These are phyloP conservation scores for Ladona fulva DNA, from an alignment of 1,140 invertebrate genomes.

Conservation along the genomic window DNA sequence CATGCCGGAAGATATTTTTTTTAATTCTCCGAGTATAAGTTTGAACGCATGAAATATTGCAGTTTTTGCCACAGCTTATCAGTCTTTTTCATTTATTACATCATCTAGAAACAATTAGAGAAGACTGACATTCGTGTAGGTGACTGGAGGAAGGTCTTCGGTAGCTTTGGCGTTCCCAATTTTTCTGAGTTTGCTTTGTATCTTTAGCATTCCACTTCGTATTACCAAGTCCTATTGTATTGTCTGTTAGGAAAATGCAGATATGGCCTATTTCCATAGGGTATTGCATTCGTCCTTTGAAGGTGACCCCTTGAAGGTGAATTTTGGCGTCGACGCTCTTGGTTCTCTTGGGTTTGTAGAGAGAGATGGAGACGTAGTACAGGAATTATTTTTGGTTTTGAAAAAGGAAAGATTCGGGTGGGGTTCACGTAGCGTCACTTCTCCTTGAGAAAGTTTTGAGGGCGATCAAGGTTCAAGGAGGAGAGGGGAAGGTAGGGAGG, in stretches of 20 bases:
- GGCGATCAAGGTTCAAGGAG: not conserved
- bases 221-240: no score
- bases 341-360: not conserved
- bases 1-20: no score
- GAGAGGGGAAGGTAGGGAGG: not conserved
- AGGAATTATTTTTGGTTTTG: not conserved
- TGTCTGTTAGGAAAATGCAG: no score
- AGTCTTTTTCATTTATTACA: no score
- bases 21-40: no score
- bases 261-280: no score
- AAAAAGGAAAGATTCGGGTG: not conserved
- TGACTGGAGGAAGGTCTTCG: not conserved
- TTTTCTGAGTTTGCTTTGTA: no score
- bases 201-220: no score
- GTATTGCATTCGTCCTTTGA: not conserved
- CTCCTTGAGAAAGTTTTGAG: not conserved
- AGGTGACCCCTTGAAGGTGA: constrained; percentile 5
- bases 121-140: no score
- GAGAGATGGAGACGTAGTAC: not conserved
- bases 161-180: not conserved
- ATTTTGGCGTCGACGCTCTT: not conserved
- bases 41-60: no score
- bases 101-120: no score
- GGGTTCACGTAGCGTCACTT: not conserved
- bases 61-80: no score